Evolutionary conservation across 2,797 vertebrate genomes (phyloP).

Genomic region (Myiothlypis chrysogaster): DNA sequence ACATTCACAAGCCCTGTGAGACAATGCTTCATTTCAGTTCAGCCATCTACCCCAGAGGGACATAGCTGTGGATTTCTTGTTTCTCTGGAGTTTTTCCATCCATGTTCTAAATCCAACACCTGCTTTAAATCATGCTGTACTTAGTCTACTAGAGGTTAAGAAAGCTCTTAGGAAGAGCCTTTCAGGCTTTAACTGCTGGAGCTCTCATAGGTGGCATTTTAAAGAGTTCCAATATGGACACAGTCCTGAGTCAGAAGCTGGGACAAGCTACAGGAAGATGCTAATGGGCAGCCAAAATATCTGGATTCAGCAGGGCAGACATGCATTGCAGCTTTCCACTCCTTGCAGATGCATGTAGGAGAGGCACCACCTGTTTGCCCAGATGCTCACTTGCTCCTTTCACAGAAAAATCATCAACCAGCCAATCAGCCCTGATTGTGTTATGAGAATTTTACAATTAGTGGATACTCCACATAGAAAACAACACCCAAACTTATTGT

Average conservation of each 20-base stretch:
- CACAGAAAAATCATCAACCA: conserved; percentile 10
- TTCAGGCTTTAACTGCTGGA: background rate
- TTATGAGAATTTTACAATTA: conserved; percentile 1
- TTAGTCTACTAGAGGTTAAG: background rate
- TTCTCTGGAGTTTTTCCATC: background rate
- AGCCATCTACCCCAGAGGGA: background rate
- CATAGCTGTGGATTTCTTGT: background rate
- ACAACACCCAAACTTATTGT: background rate
- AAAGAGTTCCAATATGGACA: background rate
- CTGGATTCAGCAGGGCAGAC: background rate
- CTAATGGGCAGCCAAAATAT: background rate
- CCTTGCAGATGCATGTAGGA: conserved; percentile 6
- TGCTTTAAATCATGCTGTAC: background rate
- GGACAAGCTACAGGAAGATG: background rate
- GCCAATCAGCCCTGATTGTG: conserved; percentile 7
- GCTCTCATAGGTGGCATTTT: background rate
- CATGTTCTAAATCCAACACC: background rate
- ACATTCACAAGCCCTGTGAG: background rate
- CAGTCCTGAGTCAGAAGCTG: background rate
- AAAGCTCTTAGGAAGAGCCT: background rate
- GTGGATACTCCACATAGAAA: background rate
- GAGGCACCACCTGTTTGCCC: conserved; percentile 12
- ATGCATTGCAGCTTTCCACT: background rate
- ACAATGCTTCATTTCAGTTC: background rate
- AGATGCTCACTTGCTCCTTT: background rate